Conservation (phyloP, 2,797 vertebrate species). For the Lindbergichthys nudifrons region DNA sequence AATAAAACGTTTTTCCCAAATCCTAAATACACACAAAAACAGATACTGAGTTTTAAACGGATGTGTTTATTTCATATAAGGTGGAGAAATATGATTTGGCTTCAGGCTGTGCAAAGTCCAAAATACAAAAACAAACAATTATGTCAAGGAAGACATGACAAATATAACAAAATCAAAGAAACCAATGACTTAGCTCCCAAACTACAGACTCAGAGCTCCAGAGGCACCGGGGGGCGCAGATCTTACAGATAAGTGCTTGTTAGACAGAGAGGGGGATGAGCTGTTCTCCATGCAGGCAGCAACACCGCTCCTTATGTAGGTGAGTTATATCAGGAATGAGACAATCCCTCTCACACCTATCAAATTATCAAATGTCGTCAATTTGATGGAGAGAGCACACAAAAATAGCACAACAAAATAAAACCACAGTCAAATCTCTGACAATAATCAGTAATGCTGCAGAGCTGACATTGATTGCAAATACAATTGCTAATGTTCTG, state of each 20-base stretch:
- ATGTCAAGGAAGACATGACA: neutral
- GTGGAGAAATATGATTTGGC: neutral
- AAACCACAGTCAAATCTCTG: neutral
- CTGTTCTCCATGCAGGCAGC: neutral
- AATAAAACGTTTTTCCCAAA: neutral
- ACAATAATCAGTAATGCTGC: neutral
- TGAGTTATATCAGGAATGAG: slow-evolving; percentile 6
- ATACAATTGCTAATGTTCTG: neutral
- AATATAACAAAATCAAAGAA: neutral
- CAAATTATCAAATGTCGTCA: neutral
- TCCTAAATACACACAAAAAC: neutral
- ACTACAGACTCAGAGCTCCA: neutral
- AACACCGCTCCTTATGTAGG: neutral
- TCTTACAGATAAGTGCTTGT: neutral
- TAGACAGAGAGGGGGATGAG: slow-evolving; percentile 1
- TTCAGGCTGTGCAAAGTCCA: neutral
- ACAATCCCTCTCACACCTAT: slow-evolving; percentile 11
- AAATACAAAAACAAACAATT: neutral
- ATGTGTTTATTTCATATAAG: neutral
- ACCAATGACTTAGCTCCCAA: neutral
- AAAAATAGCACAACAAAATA: slow-evolving; percentile 5
- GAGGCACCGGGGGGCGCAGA: neutral
- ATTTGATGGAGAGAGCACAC: slow-evolving; percentile 5
- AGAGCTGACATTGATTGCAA: neutral
- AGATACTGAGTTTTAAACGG: neutral